phyloP scores from a whole-genome alignment of 2,797 vertebrate genomes.

The Limosa lapponica region DNA sequence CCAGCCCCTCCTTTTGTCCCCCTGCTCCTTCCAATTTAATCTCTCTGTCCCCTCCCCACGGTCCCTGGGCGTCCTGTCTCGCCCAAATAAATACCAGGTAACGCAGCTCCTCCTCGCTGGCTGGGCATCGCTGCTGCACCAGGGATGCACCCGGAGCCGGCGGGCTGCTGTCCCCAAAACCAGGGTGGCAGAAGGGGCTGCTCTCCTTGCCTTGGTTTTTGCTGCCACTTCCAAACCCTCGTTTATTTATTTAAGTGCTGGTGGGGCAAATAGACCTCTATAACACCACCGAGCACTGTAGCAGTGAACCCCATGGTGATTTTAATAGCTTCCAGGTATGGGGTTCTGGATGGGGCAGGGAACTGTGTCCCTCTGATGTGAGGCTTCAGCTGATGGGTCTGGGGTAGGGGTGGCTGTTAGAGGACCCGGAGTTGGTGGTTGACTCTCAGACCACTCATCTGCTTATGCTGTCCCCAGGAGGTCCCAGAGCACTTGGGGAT shows the following conservation, averaged over 20 bases:
- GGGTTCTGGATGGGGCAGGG: background rate
- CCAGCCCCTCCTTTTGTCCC: background rate
- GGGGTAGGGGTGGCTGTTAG: background rate
- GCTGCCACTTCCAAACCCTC: background rate
- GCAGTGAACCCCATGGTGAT: background rate
- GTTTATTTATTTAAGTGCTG: background rate
- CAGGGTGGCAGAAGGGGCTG: background rate
- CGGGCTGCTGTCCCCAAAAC: background rate
- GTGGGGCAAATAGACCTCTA: background rate
- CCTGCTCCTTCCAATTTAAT: background rate
- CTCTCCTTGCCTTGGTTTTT: background rate
- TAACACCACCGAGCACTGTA: background rate
- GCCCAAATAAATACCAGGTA: background rate
- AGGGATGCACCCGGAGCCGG: background rate
- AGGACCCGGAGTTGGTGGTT: background rate
- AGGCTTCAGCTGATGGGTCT: background rate
- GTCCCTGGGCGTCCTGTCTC: background rate
- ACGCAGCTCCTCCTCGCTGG: fast-evolving
- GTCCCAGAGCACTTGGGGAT: background rate
- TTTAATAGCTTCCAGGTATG: background rate
- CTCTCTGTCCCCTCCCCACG: background rate
- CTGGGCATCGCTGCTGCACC: background rate
- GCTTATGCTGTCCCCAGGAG: background rate
- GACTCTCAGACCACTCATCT: fast-evolving
- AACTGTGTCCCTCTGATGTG: background rate